Evolutionary conservation across 2,113 vertebrate genomes (phyloP), one percentile per base, ranked within the genome.

Genomic region (Aegithalos caudatus): DNA sequence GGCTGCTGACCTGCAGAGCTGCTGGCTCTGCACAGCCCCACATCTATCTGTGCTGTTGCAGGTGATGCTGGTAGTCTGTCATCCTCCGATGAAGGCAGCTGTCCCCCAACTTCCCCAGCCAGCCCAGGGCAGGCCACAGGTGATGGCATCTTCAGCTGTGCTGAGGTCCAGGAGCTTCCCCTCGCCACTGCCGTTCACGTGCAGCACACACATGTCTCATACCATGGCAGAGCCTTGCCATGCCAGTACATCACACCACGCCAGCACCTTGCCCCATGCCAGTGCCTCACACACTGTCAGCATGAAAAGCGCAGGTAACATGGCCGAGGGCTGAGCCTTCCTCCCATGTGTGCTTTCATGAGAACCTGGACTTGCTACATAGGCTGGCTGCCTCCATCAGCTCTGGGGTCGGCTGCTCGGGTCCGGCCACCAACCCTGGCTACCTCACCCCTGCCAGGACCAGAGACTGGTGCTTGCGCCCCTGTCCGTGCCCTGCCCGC

Each of bases 241-340:
- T 31, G 54, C 70, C 87, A 25, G 10, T 27, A 22, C 23, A 62
- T 61, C 70, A 54, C 66, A 7, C 67, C 20, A 1, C 6, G 16
- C 62, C 67, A 50, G 53, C 17, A 33, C 33, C 77, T 65, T 11
- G 44, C 64, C 21, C 70, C 14, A 0, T 33, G 23, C 38, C 62
- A 31, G 35, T 8, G 37, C 64, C 11, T 16, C 25, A 20, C 50
- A 54, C 20, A 9, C 57, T 9, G 28, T 90, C 67, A n/a, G 83
- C 45, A 28, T 84, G 88, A 83, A 67, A 83, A 87, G 65, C 94
- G 62, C 88, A 93, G 96, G 95, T 98, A 97, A 72, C 9, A 9
- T 5, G n/a, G 56, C 69, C 7, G 2, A 35, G 51, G 56, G 27
- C 77, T 28, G 40, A 11, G 16, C 29, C 33, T 14, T 61, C 53